Conservation (phyloP, 2,888 invertebrate species). For the Lacanobia oleracea region DNA sequence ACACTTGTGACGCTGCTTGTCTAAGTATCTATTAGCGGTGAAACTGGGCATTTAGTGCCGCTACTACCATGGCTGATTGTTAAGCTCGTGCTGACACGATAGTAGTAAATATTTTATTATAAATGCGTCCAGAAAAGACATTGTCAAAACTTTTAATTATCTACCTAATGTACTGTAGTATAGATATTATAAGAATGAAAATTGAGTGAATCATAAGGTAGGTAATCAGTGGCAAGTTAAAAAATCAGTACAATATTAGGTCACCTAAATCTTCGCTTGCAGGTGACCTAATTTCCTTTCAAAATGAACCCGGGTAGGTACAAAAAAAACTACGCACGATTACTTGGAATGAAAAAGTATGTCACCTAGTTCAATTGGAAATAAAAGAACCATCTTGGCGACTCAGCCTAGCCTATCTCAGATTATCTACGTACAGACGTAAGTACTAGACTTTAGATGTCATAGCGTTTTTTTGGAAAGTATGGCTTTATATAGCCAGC, state of each 20-base stretch:
- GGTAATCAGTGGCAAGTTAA: conserved; percentile 1
- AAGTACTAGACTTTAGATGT: not conserved
- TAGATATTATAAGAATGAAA: not conserved
- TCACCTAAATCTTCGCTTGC: conserved; percentile 4
- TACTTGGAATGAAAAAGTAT: conserved; percentile 3
- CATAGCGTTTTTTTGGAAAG: not conserved
- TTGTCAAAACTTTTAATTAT: too few relatives aligned
- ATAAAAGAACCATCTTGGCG: conserved; percentile 16
- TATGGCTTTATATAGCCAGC: too few relatives aligned
- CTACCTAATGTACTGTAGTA: not conserved
- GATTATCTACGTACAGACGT: not conserved
- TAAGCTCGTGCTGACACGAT: not conserved
- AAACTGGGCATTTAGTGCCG: not conserved
- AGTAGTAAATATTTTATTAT: conserved; percentile 7
- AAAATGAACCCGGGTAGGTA: too few relatives aligned
- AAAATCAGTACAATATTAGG: not conserved
- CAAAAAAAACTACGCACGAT: conserved; percentile 3
- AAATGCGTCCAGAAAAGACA: not conserved
- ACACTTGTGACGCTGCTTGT: not conserved
- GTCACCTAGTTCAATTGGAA: conserved; percentile 22
- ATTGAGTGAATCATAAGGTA: not conserved
- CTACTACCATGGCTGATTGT: not conserved
- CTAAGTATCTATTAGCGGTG: not conserved
- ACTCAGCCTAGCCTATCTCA: not conserved
- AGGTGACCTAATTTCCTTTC: too few relatives aligned